Evolutionary conservation across 1,140 invertebrate species (phyloP).

Genomic region (Euura lappo): DNA sequence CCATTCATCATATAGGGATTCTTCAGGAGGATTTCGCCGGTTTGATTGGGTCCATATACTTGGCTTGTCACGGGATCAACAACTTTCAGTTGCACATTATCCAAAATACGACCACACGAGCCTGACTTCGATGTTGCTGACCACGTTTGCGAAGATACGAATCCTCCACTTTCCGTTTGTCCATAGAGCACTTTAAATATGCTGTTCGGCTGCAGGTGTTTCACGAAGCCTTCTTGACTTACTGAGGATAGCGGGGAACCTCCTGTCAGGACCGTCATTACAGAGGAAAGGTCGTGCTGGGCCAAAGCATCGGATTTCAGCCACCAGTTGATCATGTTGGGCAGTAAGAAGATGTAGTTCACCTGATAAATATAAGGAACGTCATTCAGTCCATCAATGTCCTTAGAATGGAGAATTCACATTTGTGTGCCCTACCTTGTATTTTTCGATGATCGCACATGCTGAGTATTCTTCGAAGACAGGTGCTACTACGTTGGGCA

Average conservation of each 20-base stretch:
- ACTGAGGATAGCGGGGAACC: conserved; percentile 43
- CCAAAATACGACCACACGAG: neutral
- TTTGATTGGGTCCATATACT: conserved; percentile 39
- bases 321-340: neutral
- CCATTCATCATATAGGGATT: conserved; percentile 31
- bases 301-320: conserved; percentile 21
- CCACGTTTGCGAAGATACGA: conserved; percentile 48
- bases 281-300: conserved; percentile 37
- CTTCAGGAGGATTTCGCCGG: conserved; percentile 49
- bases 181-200: conserved; percentile 35
- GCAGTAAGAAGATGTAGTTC: neutral
- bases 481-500: conserved; percentile 55
- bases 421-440: conserved; percentile 28
- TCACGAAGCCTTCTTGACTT: conserved; percentile 21
- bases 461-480: conserved; percentile 63
- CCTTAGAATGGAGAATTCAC: too few relatives aligned
- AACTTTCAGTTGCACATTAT: conserved; percentile 26
- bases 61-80: conserved; percentile 42
- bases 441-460: conserved; percentile 59
- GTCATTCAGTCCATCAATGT: too few relatives aligned
- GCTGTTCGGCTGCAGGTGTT: conserved; percentile 24
- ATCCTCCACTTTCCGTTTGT: conserved; percentile 39
- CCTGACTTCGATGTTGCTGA: conserved; percentile 36
- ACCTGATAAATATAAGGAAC: too few relatives aligned
- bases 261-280: too few relatives aligned